These are phyloP conservation scores for Nasonia giraulti DNA, from an alignment of 1,140 invertebrate species.

Conservation along the genomic window DNA sequence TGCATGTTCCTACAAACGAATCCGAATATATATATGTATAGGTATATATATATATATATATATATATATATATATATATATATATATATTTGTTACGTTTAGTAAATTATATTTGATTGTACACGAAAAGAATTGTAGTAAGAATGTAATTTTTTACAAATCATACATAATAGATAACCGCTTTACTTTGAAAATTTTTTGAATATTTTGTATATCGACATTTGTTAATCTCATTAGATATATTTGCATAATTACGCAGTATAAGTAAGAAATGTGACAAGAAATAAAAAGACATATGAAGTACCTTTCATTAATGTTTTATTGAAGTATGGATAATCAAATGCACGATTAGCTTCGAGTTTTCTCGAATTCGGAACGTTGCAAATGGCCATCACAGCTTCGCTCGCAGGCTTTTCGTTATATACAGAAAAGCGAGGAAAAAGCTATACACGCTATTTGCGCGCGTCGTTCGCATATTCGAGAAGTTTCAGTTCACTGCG, in stretches of 20 bases:
- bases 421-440: neutral
- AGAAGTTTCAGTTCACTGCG: slow-evolving; percentile 20
- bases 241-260: slow-evolving; percentile 47
- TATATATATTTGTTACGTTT: slow-evolving; percentile 17
- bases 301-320: slow-evolving; percentile 48
- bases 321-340: slow-evolving; percentile 53
- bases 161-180: neutral
- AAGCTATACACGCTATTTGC: neutral
- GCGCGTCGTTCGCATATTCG: neutral
- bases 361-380: slow-evolving; percentile 10
- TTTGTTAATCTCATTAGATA: slow-evolving; percentile 58
- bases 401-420: neutral
- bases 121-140: slow-evolving; percentile 7
- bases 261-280: slow-evolving; percentile 1
- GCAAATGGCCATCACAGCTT: neutral
- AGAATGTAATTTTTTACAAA: slow-evolving; percentile 8
- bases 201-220: slow-evolving; percentile 38
- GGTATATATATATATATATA: slow-evolving; percentile 19
- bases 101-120: slow-evolving; percentile 13
- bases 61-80: slow-evolving; percentile 14
- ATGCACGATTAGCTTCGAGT: slow-evolving; percentile 25
- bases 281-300: slow-evolving; percentile 15
- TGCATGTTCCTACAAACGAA: slow-evolving; percentile 39
- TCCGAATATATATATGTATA: slow-evolving; percentile 2
- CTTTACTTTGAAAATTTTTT: slow-evolving; percentile 13